Evolutionary conservation across 2,888 invertebrate species (phyloP).

Genomic region (Nomada goodeniana): DNA sequence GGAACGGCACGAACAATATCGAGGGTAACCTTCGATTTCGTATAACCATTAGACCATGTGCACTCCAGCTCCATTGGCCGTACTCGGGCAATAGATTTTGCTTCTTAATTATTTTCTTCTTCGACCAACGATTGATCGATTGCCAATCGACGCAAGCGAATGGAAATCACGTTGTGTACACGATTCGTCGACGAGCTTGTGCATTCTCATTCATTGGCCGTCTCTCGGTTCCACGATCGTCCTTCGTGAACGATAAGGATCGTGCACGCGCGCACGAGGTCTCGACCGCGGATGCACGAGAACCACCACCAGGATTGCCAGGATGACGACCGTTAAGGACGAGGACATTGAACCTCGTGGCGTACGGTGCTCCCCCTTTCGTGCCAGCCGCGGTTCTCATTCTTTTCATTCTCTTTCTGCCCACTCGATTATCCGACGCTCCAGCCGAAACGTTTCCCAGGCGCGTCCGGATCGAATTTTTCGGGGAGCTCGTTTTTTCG

Average conservation of each 20-base stretch:
- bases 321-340: slow-evolving; percentile 68
- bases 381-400: slow-evolving; percentile 57
- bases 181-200: slow-evolving; percentile 6
- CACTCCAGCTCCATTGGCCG: background rate
- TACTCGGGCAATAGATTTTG: background rate
- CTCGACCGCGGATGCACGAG: slow-evolving; percentile 62
- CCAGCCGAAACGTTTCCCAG: background rate
- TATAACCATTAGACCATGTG: slow-evolving; percentile 47
- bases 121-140: background rate
- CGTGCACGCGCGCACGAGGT: slow-evolving; percentile 48
- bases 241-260: slow-evolving; percentile 68
- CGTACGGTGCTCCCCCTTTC: slow-evolving; percentile 47
- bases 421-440: background rate
- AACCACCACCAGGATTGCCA: slow-evolving; percentile 57
- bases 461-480: background rate
- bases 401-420: slow-evolving; percentile 38
- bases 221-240: slow-evolving; percentile 53
- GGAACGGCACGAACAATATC: background rate
- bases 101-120: background rate
- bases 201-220: slow-evolving; percentile 57
- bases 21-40: slow-evolving; percentile 49
- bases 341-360: slow-evolving; percentile 65
- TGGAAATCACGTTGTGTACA: slow-evolving; percentile 21
- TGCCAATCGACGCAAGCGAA: slow-evolving; percentile 25
- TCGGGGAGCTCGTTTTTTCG: background rate